Conservation (phyloP, 2,888 invertebrate species). For the Dasypolia templi region DNA sequence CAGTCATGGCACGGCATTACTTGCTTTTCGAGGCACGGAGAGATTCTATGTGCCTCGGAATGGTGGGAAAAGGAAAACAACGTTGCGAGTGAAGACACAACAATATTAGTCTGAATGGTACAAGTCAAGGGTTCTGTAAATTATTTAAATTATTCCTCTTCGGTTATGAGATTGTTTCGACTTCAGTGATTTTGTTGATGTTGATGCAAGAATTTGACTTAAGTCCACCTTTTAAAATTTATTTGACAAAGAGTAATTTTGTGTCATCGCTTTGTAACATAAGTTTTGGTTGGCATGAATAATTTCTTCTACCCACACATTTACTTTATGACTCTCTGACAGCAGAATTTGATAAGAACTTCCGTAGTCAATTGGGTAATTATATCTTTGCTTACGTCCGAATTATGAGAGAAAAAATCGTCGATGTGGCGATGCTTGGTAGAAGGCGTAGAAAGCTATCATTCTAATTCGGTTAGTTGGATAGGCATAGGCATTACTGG, state of each 20-base stretch:
- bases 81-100: neutral
- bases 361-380: neutral
- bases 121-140: too few species aligned
- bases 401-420: neutral
- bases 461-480: too few species aligned
- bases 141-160: neutral
- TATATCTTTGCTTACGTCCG: neutral
- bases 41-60: too few species aligned
- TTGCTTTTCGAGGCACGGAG: too few species aligned
- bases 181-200: neutral
- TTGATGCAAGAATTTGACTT: neutral
- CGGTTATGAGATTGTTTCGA: neutral
- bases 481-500: too few species aligned
- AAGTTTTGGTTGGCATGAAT: too few species aligned
- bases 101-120: neutral
- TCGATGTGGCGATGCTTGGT: too few species aligned
- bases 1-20: too few species aligned
- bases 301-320: neutral
- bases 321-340: neutral
- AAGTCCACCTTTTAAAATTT: neutral
- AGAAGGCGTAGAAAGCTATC: too few species aligned
- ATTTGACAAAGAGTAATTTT: neutral
- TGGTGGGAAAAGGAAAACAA: slow-evolving; percentile 2
- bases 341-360: neutral
- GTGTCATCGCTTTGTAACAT: neutral